Evolutionary conservation across 2,113 vertebrate genomes (phyloP).

Genomic region (Anseranas semipalmata): DNA sequence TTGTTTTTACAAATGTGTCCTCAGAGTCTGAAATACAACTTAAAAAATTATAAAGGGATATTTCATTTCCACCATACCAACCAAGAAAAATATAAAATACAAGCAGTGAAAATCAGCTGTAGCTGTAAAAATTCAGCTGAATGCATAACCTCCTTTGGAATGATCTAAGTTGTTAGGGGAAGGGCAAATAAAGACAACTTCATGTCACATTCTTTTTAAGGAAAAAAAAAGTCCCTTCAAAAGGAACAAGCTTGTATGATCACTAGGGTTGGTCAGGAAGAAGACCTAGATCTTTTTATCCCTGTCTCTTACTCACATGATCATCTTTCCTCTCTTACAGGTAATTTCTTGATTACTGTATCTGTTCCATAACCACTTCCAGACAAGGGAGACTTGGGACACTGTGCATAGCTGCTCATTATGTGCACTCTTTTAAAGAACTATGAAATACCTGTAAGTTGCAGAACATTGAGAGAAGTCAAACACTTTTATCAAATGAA

Average conservation of each 20-base stretch:
- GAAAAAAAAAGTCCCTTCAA: neutral
- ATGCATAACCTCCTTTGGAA: neutral
- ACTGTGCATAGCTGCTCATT: neutral
- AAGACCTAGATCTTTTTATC: neutral
- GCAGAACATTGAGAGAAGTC: neutral
- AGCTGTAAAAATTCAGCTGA: neutral
- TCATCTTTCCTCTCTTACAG: neutral
- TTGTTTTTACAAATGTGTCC: neutral
- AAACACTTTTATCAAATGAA: neutral
- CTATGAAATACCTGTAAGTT: neutral
- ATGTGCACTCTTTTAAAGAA: neutral
- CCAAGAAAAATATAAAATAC: neutral
- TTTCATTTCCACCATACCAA: neutral
- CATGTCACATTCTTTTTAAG: neutral
- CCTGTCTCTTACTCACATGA: neutral
- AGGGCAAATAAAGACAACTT: neutral
- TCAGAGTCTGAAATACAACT: neutral
- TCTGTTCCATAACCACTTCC: neutral
- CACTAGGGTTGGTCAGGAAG: neutral
- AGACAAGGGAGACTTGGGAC: conserved; percentile 4
- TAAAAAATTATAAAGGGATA: neutral
- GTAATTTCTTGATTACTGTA: neutral
- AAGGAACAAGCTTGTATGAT: neutral
- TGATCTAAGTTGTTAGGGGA: neutral
- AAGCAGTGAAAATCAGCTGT: neutral